Percentiles rank a stretch among this genome's conserved stretches.
phyloP scores from a whole-genome alignment of 2,113 vertebrate species.

The Tor tambroides region DNA sequence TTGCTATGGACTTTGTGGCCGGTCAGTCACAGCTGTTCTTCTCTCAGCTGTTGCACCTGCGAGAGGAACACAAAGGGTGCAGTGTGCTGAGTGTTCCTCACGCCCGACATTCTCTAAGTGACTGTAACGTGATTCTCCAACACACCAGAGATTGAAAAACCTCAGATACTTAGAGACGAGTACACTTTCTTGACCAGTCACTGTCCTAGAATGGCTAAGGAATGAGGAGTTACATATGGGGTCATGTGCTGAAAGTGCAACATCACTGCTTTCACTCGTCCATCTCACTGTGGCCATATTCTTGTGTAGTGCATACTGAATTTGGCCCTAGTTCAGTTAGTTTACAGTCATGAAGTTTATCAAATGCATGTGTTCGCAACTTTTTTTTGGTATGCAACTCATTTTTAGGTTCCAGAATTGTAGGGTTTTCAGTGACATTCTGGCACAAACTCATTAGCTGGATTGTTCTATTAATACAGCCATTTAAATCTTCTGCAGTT shows the following conservation, averaged over 20 bases:
- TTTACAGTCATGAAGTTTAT: not conserved
- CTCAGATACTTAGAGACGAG: not conserved
- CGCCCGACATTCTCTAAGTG: constrained; percentile 66
- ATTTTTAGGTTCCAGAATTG: not conserved
- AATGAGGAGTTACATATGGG: constrained; percentile 19
- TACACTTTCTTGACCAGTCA: not conserved
- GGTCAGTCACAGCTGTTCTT: constrained; percentile 42
- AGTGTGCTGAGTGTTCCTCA: constrained; percentile 62
- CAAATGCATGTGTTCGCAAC: not conserved
- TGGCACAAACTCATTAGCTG: not conserved
- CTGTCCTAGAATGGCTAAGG: not conserved
- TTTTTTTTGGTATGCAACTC: not conserved
- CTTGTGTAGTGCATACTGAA: not conserved
- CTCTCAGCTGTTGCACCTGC: constrained; percentile 74
- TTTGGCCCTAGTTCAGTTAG: not conserved
- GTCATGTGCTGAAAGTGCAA: constrained; percentile 16
- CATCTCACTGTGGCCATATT: not conserved
- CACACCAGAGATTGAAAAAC: constrained; percentile 16
- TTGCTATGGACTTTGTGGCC: constrained; percentile 34
- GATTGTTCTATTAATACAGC: not conserved
- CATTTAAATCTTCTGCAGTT: not conserved
- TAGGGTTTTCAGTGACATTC: not conserved
- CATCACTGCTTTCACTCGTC: constrained; percentile 18
- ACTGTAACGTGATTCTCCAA: constrained; percentile 58
- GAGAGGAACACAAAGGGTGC: constrained; percentile 69